A percentile compares a stretch with the other conserved stretches of the same genome.
Conservation (phyloP, 2,113 vertebrate genomes). For the Pardalotus punctatus region DNA sequence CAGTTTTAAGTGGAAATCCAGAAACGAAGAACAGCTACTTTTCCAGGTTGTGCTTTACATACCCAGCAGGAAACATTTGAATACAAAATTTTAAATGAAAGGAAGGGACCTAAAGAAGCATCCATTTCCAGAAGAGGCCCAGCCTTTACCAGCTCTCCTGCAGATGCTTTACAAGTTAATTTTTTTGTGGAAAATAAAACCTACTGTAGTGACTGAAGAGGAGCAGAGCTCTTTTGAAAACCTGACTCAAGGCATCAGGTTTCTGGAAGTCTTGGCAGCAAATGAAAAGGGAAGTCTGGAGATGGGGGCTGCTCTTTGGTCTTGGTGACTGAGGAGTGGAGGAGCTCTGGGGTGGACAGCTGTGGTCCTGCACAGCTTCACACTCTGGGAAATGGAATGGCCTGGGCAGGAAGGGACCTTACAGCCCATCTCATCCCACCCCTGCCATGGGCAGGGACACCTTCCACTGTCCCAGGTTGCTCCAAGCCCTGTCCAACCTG, state of each 20-base stretch:
- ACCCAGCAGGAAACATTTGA: background rate
- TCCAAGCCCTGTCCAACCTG: fast-evolving
- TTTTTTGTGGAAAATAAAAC: background rate
- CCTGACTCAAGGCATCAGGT: background rate
- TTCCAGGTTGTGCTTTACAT: background rate
- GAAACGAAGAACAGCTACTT: background rate
- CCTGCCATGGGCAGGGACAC: background rate
- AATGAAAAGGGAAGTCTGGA: background rate
- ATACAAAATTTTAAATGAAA: background rate
- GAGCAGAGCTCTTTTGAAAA: background rate
- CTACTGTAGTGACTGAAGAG: background rate
- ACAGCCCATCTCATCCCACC: fast-evolving
- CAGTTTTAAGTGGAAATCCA: background rate
- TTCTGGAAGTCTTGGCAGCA: background rate
- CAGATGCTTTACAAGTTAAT: background rate
- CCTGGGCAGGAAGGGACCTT: background rate
- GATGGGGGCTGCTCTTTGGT: background rate
- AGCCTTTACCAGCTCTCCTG: background rate
- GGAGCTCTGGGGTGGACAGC: background rate
- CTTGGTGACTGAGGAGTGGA: background rate
- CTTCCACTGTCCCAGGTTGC: background rate
- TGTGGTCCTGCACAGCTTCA: background rate
- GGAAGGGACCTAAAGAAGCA: background rate
- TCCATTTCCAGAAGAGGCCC: background rate
- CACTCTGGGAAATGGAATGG: background rate